Percentiles rank a stretch among this genome's conserved stretches.
Evolutionary conservation across 2,797 vertebrate genomes (phyloP).

Genomic region (Xenentodon cancila): DNA sequence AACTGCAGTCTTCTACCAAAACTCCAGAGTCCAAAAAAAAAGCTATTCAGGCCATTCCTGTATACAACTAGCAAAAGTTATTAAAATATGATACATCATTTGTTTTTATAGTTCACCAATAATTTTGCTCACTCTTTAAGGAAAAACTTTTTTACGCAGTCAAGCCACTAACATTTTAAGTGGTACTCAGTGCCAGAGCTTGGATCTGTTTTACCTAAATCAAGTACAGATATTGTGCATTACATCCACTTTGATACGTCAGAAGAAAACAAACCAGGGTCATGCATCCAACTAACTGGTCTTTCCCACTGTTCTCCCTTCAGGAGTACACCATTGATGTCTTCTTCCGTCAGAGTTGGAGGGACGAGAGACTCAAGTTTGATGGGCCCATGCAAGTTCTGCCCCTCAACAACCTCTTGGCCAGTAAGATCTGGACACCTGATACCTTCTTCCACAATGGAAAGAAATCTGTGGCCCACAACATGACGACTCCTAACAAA

Average conservation of each 20-base stretch:
- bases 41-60: too few species aligned
- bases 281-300: conserved; percentile 8
- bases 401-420: conserved; percentile 96
- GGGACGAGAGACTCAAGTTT: conserved; percentile 96
- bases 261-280: too few species aligned
- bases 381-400: conserved; percentile 97
- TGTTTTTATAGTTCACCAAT: too few species aligned
- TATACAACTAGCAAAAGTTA: too few species aligned
- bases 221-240: background rate
- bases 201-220: background rate
- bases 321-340: conserved; percentile 99
- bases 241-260: background rate
- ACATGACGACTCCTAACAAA: conserved; percentile 99
- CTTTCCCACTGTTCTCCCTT: conserved; percentile 27
- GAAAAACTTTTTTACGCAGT: too few species aligned
- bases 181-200: background rate
- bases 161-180: too few species aligned
- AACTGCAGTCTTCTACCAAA: too few species aligned
- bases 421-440: conserved; percentile 99
- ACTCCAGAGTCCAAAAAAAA: too few species aligned
- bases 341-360: conserved; percentile 98
- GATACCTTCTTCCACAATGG: conserved; percentile 99
- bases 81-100: too few species aligned
- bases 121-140: too few species aligned
- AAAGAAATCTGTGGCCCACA: conserved; percentile 98